Conservation (phyloP, 2,797 vertebrate species). For the Choloepus didactylus region DNA sequence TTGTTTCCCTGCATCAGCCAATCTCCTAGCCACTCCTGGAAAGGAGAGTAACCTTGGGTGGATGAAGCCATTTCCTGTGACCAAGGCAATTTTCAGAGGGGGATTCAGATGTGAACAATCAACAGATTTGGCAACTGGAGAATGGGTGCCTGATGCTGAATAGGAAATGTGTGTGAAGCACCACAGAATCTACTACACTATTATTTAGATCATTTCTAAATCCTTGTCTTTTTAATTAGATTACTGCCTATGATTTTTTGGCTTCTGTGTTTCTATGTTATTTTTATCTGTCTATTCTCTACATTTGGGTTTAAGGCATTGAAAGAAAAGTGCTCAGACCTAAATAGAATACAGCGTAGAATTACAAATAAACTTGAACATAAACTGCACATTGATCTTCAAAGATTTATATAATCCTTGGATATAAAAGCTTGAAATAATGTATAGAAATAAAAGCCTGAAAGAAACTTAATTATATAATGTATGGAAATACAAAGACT, state of each 20-base stretch:
- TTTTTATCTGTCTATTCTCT: background rate
- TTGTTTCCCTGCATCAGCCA: no score
- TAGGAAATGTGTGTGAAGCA: background rate
- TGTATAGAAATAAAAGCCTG: background rate
- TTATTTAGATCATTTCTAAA: background rate
- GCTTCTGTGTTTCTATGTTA: background rate
- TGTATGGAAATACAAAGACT: background rate
- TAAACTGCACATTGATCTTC: background rate
- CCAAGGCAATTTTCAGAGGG: background rate
- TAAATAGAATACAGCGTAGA: background rate
- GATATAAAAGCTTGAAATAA: background rate
- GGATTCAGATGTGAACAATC: background rate
- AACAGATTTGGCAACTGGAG: background rate
- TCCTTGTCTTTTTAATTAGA: background rate
- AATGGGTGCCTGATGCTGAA: background rate
- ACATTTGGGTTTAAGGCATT: background rate
- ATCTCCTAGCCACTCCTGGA: background rate
- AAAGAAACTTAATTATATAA: background rate
- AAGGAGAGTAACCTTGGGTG: background rate
- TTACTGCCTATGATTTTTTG: background rate
- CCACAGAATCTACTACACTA: background rate
- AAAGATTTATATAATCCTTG: background rate
- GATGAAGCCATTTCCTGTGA: background rate
- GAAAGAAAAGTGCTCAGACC: background rate
- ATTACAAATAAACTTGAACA: background rate